Percentiles rank a stretch among this genome's conserved stretches.
These are phyloP conservation scores for Cenopis cana DNA, from an alignment of 2,888 invertebrate genomes.

Conservation along the genomic window DNA sequence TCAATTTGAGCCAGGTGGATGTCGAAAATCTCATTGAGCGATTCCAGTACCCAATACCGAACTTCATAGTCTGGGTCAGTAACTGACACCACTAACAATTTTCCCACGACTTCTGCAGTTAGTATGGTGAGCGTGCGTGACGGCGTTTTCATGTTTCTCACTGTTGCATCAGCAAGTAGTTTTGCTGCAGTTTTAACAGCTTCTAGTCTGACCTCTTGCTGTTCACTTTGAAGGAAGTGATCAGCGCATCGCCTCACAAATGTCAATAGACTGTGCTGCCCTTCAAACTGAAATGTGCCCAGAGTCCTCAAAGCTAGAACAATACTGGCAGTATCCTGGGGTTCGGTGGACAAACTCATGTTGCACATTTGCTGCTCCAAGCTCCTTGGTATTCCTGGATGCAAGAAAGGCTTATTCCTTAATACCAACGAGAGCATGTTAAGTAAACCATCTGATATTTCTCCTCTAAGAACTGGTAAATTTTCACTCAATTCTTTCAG, in stretches of 20 bases:
- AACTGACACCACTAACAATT: constrained; percentile 96
- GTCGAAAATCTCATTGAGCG: constrained; percentile 96
- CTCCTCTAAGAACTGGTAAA: constrained; percentile 93
- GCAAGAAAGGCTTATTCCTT: constrained; percentile 93
- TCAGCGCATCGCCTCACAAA: constrained; percentile 97
- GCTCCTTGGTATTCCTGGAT: constrained; percentile 91
- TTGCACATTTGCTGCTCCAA: constrained; percentile 80
- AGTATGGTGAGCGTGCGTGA: constrained; percentile 94
- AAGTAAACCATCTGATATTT: constrained; percentile 96
- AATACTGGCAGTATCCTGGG: constrained; percentile 91
- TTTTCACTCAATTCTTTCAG: constrained; percentile 95
- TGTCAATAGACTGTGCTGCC: constrained; percentile 93
- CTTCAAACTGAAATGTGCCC: constrained; percentile 96
- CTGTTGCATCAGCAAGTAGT: constrained; percentile 93
- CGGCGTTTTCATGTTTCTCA: constrained; percentile 85
- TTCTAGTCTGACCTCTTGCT: constrained; percentile 94
- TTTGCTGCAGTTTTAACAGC: constrained; percentile 97
- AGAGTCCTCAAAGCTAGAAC: constrained; percentile 97
- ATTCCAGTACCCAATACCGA: constrained; percentile 95
- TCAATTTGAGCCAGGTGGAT: constrained; percentile 98
- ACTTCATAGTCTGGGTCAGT: constrained; percentile 98
- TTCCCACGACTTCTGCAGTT: constrained; percentile 93
- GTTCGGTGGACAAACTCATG: constrained; percentile 80
- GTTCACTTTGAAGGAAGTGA: constrained; percentile 95
- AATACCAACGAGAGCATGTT: constrained; percentile 96